These are phyloP conservation scores for Cryptomyrus ogoouensis DNA, from an alignment of 2,113 vertebrate genomes.

Conservation along the genomic window DNA sequence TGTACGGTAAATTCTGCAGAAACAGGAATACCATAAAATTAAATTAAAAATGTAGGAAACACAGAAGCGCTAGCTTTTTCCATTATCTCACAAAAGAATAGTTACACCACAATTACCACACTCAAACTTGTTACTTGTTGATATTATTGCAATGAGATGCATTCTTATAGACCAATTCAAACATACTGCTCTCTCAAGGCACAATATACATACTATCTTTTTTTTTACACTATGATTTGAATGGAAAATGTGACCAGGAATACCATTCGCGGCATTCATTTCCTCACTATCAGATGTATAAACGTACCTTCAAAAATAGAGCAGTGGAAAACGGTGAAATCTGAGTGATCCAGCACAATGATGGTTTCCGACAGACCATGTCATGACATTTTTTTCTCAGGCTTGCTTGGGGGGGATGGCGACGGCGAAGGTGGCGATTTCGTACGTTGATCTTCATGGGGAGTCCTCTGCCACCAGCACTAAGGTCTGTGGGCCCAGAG, in stretches of 20 bases:
- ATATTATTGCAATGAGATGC: background rate
- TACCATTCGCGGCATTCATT: background rate
- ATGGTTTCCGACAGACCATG: background rate
- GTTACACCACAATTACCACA: background rate
- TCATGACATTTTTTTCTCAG: background rate
- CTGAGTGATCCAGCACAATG: background rate
- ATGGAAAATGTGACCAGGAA: slow-evolving; percentile 2
- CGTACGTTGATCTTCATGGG: slow-evolving; percentile 52
- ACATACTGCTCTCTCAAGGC: slow-evolving; percentile 42
- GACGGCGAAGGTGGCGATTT: slow-evolving; percentile 9
- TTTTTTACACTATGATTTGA: slow-evolving; percentile 29
- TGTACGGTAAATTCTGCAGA: background rate
- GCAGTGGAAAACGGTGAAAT: background rate
- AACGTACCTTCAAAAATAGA: background rate
- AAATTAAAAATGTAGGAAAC: background rate
- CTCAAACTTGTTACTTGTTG: background rate
- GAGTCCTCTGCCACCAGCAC: slow-evolving; percentile 33
- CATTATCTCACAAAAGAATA: background rate
- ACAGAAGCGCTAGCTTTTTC: background rate
- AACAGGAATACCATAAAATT: background rate
- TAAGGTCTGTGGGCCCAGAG: slow-evolving; percentile 81
- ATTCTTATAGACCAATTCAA: background rate
- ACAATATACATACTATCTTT: slow-evolving; percentile 37
- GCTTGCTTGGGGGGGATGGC: background rate
- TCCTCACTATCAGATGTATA: background rate